Percentiles rank a stretch among this genome's conserved stretches.
phyloP scores from a whole-genome alignment of 2,888 invertebrate species.

The Stramonita haemastoma region DNA sequence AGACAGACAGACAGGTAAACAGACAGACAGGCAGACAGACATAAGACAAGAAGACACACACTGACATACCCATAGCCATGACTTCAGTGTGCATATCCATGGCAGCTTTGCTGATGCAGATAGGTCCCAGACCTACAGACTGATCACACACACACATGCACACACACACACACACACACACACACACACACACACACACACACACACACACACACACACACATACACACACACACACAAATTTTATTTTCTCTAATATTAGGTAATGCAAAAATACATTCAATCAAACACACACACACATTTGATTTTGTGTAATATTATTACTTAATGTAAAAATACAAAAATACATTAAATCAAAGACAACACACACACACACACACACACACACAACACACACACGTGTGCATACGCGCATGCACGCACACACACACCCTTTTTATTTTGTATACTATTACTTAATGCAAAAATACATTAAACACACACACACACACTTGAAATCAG shows the following conservation, averaged over 20 bases:
- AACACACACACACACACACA: background rate
- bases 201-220: constrained; percentile 13
- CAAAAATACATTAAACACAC: no score
- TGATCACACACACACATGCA: background rate
- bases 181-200: background rate
- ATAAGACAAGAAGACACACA: no score
- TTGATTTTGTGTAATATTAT: no score
- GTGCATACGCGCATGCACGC: background rate
- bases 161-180: background rate
- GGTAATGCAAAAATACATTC: no score
- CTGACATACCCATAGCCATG: background rate
- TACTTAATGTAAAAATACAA: no score
- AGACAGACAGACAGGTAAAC: no score
- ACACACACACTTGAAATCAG: no score
- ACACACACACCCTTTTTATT: background rate
- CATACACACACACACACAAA: background rate
- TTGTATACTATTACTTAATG: no score
- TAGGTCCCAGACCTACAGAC: constrained; percentile 17
- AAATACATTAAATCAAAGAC: no score
- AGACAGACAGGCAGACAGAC: no score
- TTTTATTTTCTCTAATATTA: no score
- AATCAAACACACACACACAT: background rate
- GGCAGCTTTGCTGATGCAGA: constrained; percentile 25
- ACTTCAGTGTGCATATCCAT: constrained; percentile 17
- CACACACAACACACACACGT: background rate